A percentile compares a stretch with the other conserved stretches of the same genome.
These are phyloP conservation scores for Netelia inedita DNA, from an alignment of 2,888 invertebrate genomes.

Conservation along the genomic window DNA sequence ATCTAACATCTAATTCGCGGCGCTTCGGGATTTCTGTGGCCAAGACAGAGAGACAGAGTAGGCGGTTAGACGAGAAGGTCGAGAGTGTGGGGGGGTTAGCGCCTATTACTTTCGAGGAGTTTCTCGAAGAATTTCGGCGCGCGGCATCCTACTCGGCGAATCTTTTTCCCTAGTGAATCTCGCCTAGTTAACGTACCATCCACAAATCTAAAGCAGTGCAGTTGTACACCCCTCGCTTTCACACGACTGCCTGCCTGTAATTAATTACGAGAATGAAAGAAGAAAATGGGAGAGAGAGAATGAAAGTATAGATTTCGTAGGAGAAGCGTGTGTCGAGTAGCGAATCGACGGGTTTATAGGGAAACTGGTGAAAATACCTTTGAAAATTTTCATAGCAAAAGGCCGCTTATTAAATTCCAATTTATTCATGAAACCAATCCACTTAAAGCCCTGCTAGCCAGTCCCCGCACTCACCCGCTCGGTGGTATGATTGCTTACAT, in stretches of 20 bases:
- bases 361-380: constrained; percentile 31
- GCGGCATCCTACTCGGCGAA: constrained; percentile 23
- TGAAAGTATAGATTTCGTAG: neutral
- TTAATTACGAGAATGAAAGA: neutral
- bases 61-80: constrained; percentile 13
- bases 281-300: neutral
- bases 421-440: constrained; percentile 62
- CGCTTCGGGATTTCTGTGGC: constrained; percentile 53
- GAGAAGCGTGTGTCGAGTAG: too few species aligned
- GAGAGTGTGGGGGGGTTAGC: constrained; percentile 54
- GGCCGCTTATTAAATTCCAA: constrained; percentile 61
- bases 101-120: constrained; percentile 78
- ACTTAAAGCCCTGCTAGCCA: constrained; percentile 46
- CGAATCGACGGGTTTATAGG: too few species aligned
- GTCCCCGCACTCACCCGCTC: neutral
- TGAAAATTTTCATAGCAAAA: constrained; percentile 47
- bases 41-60: constrained; percentile 43
- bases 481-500: constrained; percentile 57
- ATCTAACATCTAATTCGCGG: constrained; percentile 81
- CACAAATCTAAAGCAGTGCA: too few species aligned
- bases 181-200: too few species aligned
- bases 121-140: constrained; percentile 76
- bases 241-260: too few species aligned
- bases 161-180: neutral
- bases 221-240: too few species aligned